These are phyloP conservation scores for Micropterix aruncella DNA, from an alignment of 2,888 invertebrate genomes.

Conservation along the genomic window DNA sequence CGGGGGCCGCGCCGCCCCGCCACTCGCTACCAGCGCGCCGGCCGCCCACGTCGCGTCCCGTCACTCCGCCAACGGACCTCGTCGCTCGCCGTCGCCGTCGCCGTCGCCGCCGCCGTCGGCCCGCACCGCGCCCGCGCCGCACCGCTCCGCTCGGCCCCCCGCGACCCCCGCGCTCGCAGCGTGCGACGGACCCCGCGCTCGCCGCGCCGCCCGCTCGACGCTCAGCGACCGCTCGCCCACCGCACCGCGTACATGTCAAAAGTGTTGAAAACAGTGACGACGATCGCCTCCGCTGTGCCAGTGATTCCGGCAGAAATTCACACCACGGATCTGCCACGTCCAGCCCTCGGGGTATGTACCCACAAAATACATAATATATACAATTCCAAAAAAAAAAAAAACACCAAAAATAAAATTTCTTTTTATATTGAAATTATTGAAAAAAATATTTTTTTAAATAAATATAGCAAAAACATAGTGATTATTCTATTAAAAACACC, in stretches of 20 bases:
- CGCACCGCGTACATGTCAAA: slow-evolving; percentile 27
- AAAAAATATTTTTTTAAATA: too few species aligned
- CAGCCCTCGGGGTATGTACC: slow-evolving; percentile 37
- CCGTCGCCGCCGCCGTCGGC: slow-evolving; percentile 22
- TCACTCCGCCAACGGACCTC: slow-evolving; percentile 10
- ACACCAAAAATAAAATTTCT: too few species aligned
- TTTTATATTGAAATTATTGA: too few species aligned
- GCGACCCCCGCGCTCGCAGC: slow-evolving; percentile 25
- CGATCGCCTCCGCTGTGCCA: slow-evolving; percentile 30
- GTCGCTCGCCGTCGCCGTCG: slow-evolving; percentile 14
- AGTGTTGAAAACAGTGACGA: slow-evolving; percentile 39
- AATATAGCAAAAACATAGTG: too few species aligned
- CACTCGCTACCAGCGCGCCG: slow-evolving; percentile 24
- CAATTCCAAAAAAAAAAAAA: too few species aligned
- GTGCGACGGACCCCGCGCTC: slow-evolving; percentile 23
- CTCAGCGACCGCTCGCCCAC: slow-evolving; percentile 22
- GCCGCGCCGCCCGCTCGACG: slow-evolving; percentile 18
- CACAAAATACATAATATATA: slow-evolving; percentile 6
- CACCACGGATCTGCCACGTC: slow-evolving; percentile 33
- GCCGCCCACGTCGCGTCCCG: slow-evolving; percentile 18
- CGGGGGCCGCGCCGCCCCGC: slow-evolving; percentile 22
- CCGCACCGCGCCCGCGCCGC: slow-evolving; percentile 31
- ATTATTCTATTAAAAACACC: too few species aligned
- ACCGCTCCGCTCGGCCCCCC: slow-evolving; percentile 17
- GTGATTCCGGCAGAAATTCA: slow-evolving; percentile 33